Base-by-base conservation (phyloP, 2,888 invertebrate species). In the Meteorus colon region DNA sequence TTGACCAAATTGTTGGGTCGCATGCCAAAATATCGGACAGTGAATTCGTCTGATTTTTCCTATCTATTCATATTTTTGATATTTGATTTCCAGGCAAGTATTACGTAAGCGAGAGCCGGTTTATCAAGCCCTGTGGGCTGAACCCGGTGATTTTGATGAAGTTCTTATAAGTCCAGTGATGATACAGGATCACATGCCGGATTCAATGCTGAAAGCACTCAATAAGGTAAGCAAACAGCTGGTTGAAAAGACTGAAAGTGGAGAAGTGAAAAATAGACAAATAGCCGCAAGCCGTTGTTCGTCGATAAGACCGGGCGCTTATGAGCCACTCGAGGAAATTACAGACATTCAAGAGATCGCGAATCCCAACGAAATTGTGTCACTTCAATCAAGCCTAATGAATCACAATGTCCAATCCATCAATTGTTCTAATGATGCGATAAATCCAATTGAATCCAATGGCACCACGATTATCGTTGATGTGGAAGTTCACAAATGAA, bases 131-230 rank as follows among this genome's bases (percentile, higher is more conserved):
- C 91, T 97, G 27, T 96, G 96, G 96, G 96, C 95, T 0, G 94
- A 95, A 80, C 95, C 95, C 82, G 93, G 92, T 60, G 95, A 96
- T 88, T 96, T 96, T 87, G 95, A 96, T 88, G 95, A 96, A 90
- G 96, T 97, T 27, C 92, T 96, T 73, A 96, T 97, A 80, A 96
- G 96, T 34, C 96, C 96, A 0, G 95, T 95, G 70, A 96, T 96
- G 96, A 92, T 96, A 78, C 95, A 96, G 89, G 96, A 97, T 89
- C 96, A 97, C 89, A 96, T 97, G 96, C 96, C 96, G 41, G 96
- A 96, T 87, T 94, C 94, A 88, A 95, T 96, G 76, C 91, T 96
- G 82, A 94, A 95, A 79, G 96, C 96, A 37, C 91, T 97, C 79
- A 94, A 95, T 90, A 95, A 96, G 95, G 96, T 96, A 93, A 91